Base-by-base conservation (phyloP, 1,140 invertebrate genomes). In the Lepidurus arcticus region DNA sequence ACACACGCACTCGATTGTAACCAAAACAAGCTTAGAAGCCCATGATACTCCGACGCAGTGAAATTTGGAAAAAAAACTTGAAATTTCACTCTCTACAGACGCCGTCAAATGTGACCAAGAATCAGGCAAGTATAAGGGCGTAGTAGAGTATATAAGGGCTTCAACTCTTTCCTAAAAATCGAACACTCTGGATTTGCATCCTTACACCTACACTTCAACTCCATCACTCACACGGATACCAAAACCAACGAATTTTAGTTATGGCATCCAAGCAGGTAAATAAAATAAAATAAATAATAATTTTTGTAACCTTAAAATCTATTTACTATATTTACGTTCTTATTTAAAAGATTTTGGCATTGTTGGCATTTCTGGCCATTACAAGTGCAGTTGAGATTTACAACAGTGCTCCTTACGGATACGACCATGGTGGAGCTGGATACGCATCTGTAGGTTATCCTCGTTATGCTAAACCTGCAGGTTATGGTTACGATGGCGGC, bases 41-140 rank as follows among this genome's bases (percentile, higher is more conserved):
- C 34, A 34, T 34, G 34, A 34, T 34, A 34, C 2, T 34, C 4
- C 34, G 34, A 34, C 34, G 34, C 34, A 34, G 3, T 34, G 34
- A 34, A 65, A 16, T 65, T 4, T 21, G 21, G n/a, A 65, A 65
- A 65, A 7, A 21, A 65, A 65, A n/a, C 53, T 21, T 65, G 21
- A 65, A 65, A 65, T 65, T 65, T 65, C 53, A 65, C 53, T 65
- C 21, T 65, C 53, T 65, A 21, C 53, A 21, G 53, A 34, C 34
- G 34, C 34, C 34, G 34, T 34, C 34, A 34, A 34, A 34, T 34
- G 34, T 65, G 16, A 65, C 16, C 16, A 65, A 65, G 21, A 9
- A 16, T 65, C 16, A 65, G 53, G 16, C 13, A 65, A 13, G 16
- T 65, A 21, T 65, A 65, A 65, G 34, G 34, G 34, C 34, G 34